Base-by-base conservation (phyloP, 2,888 invertebrate genomes). In the Trichopria drosophilae region DNA sequence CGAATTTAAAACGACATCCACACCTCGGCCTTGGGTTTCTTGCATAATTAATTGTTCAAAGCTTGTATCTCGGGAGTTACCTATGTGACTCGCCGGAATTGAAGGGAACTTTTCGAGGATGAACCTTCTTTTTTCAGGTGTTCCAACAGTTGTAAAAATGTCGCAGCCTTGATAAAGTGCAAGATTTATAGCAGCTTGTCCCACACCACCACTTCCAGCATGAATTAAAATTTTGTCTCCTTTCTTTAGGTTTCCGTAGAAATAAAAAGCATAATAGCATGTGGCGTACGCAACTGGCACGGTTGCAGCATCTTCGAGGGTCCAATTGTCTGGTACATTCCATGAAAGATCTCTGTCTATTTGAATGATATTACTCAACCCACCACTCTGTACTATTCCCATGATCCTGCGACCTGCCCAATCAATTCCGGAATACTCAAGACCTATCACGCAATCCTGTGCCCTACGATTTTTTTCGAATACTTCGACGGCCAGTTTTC, bases 1-100 rank as follows among this genome's bases (percentile, higher is more conserved):
- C 78, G 3, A 96, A 46, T 97, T 97, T 10, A 97, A 79, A 0
- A 96, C 88, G 47, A 94, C 76, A 69, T 97, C 90, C 0, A 97
- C 95, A 31, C 95, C 94, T 61, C 81, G 81, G 10, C 95, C 94
- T 6, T 85, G 80, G 0, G 95, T 95, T 64, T 84, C 82, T 37
- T 79, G 80, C 62, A 86, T 80, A 46, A 97, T 82, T 82, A 93
- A 85, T 59, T 84, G 82, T 72, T 95, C 95, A 73, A 97, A 97
- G n/a, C n/a, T n/a, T n/a, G n/a, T n/a, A n/a, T n/a, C n/a, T n/a
- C n/a, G n/a, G n/a, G n/a, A n/a, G n/a, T n/a, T n/a, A n/a, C n/a
- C n/a, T n/a, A n/a, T n/a, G n/a, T n/a, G n/a, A n/a, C n/a, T n/a
- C n/a, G n/a, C n/a, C n/a, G n/a, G n/a, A n/a, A n/a, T n/a, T n/a